phyloP scores from a whole-genome alignment of 2,888 invertebrate genomes.

The Mythimna albipuncta region DNA sequence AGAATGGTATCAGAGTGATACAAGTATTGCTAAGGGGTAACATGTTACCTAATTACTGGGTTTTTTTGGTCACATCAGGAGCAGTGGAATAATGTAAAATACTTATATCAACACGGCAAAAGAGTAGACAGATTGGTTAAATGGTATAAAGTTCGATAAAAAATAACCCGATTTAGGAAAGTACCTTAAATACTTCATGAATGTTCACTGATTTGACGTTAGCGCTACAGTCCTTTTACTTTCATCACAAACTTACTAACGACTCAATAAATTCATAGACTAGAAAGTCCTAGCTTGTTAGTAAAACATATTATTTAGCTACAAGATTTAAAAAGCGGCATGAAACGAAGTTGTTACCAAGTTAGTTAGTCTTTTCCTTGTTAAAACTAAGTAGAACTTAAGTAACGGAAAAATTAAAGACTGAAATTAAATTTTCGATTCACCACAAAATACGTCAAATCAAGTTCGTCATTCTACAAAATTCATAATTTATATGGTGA shows the following conservation, averaged over 20 bases:
- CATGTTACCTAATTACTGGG: too few relatives aligned
- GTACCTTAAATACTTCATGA: constrained; percentile 53
- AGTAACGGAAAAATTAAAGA: constrained; percentile 4
- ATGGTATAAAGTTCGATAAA: too few relatives aligned
- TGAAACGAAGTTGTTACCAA: constrained; percentile 4
- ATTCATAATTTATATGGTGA: too few relatives aligned
- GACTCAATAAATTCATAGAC: constrained; percentile 54
- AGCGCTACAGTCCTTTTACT: constrained; percentile 49
- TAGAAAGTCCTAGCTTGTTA: constrained; percentile 31
- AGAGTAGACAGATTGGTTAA: too few relatives aligned
- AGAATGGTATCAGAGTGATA: too few relatives aligned
- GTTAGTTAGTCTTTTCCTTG: constrained; percentile 9
- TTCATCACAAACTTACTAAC: constrained; percentile 58
- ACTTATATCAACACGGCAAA: too few relatives aligned
- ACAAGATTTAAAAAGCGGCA: constrained; percentile 9
- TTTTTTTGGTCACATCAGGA: too few relatives aligned
- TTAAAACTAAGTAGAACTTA: constrained; percentile 10
- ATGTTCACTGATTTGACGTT: constrained; percentile 66
- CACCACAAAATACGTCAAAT: not conserved
- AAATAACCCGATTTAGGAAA: constrained; percentile 1
- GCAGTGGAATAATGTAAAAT: too few relatives aligned
- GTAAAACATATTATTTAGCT: constrained; percentile 22
- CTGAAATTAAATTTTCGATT: too few relatives aligned
- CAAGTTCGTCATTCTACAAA: not conserved
- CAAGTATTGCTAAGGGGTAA: too few relatives aligned